phyloP scores from a whole-genome alignment of 2,113 vertebrate species.

The Lipotes vexillifer region DNA sequence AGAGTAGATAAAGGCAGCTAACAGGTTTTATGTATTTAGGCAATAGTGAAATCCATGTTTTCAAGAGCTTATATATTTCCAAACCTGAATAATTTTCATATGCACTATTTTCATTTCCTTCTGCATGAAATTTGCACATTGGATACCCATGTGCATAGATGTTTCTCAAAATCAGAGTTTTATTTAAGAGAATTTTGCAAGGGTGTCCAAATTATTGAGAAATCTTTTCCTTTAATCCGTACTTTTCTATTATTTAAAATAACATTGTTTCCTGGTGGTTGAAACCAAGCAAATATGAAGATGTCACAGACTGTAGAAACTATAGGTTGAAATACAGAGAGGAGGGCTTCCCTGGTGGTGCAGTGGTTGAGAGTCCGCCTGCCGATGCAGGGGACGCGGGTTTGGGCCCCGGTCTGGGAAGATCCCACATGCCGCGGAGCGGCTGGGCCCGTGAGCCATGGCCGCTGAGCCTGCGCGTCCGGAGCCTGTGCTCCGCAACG shows the following conservation, averaged over 20 bases:
- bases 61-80: slow-evolving; percentile 14
- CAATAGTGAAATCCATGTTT: slow-evolving; percentile 13
- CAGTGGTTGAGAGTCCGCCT: too few relatives aligned
- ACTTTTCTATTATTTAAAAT: neutral
- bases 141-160: neutral
- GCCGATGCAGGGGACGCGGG: too few relatives aligned
- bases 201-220: neutral
- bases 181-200: neutral
- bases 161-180: neutral
- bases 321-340: neutral
- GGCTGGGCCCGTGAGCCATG: too few relatives aligned
- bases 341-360: too few relatives aligned
- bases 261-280: neutral
- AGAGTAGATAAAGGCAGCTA: slow-evolving; percentile 29
- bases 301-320: neutral
- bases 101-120: neutral
- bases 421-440: too few relatives aligned
- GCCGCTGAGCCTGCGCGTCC: too few relatives aligned
- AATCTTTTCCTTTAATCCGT: neutral
- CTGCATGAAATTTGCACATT: neutral
- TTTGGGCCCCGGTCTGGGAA: too few relatives aligned
- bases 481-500: too few relatives aligned
- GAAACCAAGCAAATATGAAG: neutral
- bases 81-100: neutral
- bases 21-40: slow-evolving; percentile 26